These are phyloP conservation scores for Siniperca scherzeri DNA, from an alignment of 2,797 vertebrate genomes.

Conservation along the genomic window DNA sequence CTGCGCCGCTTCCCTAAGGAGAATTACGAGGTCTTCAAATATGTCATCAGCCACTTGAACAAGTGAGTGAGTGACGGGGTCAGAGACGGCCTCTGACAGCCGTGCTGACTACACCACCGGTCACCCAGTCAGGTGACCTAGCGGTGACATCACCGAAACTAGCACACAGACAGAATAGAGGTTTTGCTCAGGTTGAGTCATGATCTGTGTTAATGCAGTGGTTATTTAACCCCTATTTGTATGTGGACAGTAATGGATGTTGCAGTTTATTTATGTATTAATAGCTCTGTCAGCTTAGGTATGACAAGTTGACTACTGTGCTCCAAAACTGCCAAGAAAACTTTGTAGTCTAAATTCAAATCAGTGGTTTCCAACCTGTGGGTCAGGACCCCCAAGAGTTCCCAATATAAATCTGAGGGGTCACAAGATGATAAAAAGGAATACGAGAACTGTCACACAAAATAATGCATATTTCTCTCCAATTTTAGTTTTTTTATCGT, in stretches of 20 bases:
- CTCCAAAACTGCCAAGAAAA: background rate
- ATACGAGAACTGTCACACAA: too few relatives aligned
- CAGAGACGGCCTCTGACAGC: constrained; percentile 38
- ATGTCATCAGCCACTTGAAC: constrained; percentile 93
- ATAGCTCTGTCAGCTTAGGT: background rate
- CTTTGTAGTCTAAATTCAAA: background rate
- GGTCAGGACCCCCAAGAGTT: background rate
- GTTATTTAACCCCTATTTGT: background rate
- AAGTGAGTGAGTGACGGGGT: constrained; percentile 85
- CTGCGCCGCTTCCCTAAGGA: constrained; percentile 93
- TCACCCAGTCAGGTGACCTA: constrained; percentile 49
- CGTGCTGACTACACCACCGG: constrained; percentile 45
- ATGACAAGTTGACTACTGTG: background rate
- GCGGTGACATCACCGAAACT: constrained; percentile 49
- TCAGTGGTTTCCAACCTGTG: background rate
- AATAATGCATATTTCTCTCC: background rate
- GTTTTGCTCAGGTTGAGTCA: constrained; percentile 39
- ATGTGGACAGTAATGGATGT: background rate
- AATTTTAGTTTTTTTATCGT: background rate
- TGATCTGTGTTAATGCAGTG: background rate
- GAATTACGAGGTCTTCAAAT: constrained; percentile 97
- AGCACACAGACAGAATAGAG: constrained; percentile 16
- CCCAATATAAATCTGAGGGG: background rate
- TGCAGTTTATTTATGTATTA: background rate
- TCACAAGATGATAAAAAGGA: background rate